Evolutionary conservation across 2,797 vertebrate genomes (phyloP), one percentile per base, ranked within the genome.

Genomic region (Orestias chungarensis): DNA sequence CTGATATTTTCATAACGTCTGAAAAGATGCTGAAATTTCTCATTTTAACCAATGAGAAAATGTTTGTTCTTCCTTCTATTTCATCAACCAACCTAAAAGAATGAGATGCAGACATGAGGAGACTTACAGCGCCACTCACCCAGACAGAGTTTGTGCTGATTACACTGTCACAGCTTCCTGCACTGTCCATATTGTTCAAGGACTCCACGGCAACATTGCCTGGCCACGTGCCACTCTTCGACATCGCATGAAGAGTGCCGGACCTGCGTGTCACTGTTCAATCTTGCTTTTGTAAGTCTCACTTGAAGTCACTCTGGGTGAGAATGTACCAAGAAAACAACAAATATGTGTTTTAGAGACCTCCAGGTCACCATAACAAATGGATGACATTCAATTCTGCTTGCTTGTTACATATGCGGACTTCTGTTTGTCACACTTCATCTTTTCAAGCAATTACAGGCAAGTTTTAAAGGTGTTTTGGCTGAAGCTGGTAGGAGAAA

Each of bases 91-190:
- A 31, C 3, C n/a, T 43, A 9, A 43, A 68, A 75, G 23, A 64
- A 27, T 35, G 27, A 25, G 6, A 62, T n/a, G 46, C 69, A 35
- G 66, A 44, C 27, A 27, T 25, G 38, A 79, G 49, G 52, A 31
- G 40, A 49, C 64, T 17, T 47, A 38, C 38, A 49, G 74, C 25
- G 47, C 49, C 78, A 94, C 94, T 94, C 85, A 95, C 95, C 70
- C 50, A 91, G 84, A 82, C 91, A 83, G 97, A 96, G 87, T 94
- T 90, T 1, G 82, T 73, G 92, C 96, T 97, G 92, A 92, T 93
- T 87, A 96, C 94, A 77, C 96, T 96, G 94, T 97, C 96, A 2
- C 89, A 93, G 95, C 96, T 97, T 83, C 95, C 91, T 46, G 93
- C 73, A 73, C 91, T 95, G 86, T 94, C 91, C 87, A 94, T 90